Base-by-base conservation (phyloP, 2,888 invertebrate species). In the Dichetophora obliterata region DNA sequence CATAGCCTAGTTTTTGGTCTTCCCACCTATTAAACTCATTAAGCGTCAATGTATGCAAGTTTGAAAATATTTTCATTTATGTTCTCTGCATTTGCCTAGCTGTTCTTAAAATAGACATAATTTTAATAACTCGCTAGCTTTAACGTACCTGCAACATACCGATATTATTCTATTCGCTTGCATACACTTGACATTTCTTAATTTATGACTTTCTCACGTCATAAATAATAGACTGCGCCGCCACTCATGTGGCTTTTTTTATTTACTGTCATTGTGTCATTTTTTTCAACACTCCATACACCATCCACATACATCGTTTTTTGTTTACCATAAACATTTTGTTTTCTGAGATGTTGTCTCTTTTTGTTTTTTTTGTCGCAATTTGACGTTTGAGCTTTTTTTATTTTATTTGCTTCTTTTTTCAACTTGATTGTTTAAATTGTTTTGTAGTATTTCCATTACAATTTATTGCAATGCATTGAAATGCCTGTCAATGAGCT, bases 121-220 rank as follows among this genome's bases (percentile, higher is more conserved):
- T 59, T 59, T 59, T 59, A 59, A 59, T 59, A 59, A 59, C 59
- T 59, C 27, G 14, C 43, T 11, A 11, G 43, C 43, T 43, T 3
- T 43, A 43, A 43, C 43, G 43, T 59, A 16, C 27, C 27, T 59
- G 27, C 27, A 43, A 43, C 43, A 43, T 43, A 43, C 27, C 27
- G 27, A 59, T 27, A 31, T 34, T 27, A 69, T 69, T n/a, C n/a
- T n/a, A 24, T 57, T 34, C 34, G 52, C 31, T 65, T 50, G 31
- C 34, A 37, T 34, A 65, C 48, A 75, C 43, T 74, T 75, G 75
- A 75, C 71, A 76, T 76, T 71, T 72, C 37, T 54, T 74, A 79
- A 80, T 79, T 79, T 81, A 80, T 76, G 78, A 78, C 76, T 77
- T 79, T 80, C 80, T 80, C 80, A 80, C 81, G 81, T 77, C 31